These are phyloP conservation scores for Prunella fulvescens DNA, from an alignment of 2,113 vertebrate species.

Conservation along the genomic window DNA sequence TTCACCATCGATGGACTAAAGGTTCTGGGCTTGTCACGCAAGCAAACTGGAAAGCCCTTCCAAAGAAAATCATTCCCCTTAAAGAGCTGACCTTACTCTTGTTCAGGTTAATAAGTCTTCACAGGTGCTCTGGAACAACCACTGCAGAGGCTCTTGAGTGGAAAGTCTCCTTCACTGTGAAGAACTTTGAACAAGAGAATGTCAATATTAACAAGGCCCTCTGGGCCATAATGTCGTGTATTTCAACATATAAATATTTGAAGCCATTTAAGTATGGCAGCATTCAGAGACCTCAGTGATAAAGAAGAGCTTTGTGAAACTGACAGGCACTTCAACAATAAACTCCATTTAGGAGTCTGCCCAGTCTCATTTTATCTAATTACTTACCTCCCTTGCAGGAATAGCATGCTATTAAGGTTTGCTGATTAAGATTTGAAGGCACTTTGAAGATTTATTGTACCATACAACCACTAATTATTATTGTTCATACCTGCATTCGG, in stretches of 20 bases:
- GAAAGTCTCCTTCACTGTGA: neutral
- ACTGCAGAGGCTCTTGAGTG: neutral
- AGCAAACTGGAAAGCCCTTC: neutral
- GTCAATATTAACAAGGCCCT: neutral
- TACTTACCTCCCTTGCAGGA: slow-evolving; percentile 22
- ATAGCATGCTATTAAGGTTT: slow-evolving; percentile 20
- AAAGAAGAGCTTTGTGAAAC: slow-evolving; percentile 27
- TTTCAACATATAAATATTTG: neutral
- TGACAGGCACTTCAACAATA: slow-evolving; percentile 18
- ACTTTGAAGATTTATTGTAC: slow-evolving; percentile 47
- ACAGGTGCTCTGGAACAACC: neutral
- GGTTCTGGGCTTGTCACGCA: accelerated
- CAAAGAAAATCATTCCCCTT: neutral
- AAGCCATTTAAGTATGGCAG: neutral
- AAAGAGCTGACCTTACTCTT: neutral
- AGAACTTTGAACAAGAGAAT: neutral
- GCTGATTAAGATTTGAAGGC: slow-evolving; percentile 48
- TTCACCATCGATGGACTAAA: neutral
- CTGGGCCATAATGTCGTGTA: neutral
- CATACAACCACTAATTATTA: slow-evolving; percentile 48
- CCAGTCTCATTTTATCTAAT: slow-evolving; percentile 44
- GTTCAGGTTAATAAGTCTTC: neutral
- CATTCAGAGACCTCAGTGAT: neutral
- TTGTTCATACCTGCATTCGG: neutral
- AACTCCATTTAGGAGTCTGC: slow-evolving; percentile 4